Percentiles rank a stretch among this genome's conserved stretches.
phyloP scores from a whole-genome alignment of 2,888 invertebrate species.

The Eremobia ochroleuca region DNA sequence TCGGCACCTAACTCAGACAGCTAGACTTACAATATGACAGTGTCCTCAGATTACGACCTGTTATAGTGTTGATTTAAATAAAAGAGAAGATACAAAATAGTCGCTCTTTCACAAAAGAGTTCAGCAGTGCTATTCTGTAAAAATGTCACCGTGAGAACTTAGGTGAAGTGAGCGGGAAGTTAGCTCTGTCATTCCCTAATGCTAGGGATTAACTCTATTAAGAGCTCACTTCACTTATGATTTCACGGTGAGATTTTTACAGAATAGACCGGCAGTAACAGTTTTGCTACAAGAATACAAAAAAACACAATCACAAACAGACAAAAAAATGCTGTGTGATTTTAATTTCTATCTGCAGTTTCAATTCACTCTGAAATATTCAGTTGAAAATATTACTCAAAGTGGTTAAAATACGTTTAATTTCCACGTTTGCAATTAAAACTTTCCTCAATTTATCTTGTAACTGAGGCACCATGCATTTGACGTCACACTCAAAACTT shows the following conservation, averaged over 20 bases:
- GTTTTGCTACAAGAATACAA: not conserved
- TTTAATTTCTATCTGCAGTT: not conserved
- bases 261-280: no score
- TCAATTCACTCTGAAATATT: not conserved
- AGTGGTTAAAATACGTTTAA: not conserved
- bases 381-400: not conserved
- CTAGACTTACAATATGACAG: no score
- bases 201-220: no score
- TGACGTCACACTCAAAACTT: conserved; percentile 28
- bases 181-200: no score
- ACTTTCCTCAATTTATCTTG: not conserved
- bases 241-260: no score
- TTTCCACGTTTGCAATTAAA: conserved; percentile 25
- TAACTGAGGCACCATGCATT: conserved; percentile 8
- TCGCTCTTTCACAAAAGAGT: not conserved
- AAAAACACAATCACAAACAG: no score
- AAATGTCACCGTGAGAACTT: no score
- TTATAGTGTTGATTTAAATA: not conserved
- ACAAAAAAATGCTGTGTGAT: no score
- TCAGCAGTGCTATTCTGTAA: no score
- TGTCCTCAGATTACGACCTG: not conserved
- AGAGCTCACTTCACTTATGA: no score
- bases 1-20: not conserved
- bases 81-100: not conserved
- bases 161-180: no score